A percentile compares a stretch with the other conserved stretches of the same genome.
Conservation (phyloP, 2,888 invertebrate genomes). For the Protonemura montana region DNA sequence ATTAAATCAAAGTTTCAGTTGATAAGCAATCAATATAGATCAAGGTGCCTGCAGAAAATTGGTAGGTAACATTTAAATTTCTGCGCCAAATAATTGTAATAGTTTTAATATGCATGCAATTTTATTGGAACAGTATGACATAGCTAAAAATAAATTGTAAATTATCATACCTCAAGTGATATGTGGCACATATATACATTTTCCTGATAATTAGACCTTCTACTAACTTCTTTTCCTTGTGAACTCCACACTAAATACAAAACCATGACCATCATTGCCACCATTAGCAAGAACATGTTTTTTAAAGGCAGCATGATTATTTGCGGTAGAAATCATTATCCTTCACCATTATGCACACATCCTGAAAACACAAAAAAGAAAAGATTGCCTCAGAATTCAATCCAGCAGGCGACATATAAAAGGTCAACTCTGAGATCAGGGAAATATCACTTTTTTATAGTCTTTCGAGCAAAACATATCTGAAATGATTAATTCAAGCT, state of each 20-base stretch:
- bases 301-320: conserved; percentile 46
- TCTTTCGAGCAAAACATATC: no score
- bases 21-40: no score
- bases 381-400: no score
- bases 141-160: conserved; percentile 7
- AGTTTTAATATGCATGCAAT: conserved; percentile 1
- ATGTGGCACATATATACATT: conserved; percentile 47
- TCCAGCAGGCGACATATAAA: no score
- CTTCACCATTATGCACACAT: conserved; percentile 1
- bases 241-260: conserved; percentile 49
- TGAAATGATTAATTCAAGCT: no score
- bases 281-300: conserved; percentile 48
- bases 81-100: neutral
- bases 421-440: no score
- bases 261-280: conserved; percentile 48
- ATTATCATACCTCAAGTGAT: conserved; percentile 46
- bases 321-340: conserved; percentile 15
- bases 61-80: neutral
- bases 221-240: conserved; percentile 47
- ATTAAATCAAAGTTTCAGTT: no score
- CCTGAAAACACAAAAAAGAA: neutral
- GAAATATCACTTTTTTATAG: no score
- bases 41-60: no score
- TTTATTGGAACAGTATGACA: neutral
- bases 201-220: conserved; percentile 46